These are phyloP conservation scores for Sacculina carcini DNA, from an alignment of 2,888 invertebrate genomes.

Conservation along the genomic window DNA sequence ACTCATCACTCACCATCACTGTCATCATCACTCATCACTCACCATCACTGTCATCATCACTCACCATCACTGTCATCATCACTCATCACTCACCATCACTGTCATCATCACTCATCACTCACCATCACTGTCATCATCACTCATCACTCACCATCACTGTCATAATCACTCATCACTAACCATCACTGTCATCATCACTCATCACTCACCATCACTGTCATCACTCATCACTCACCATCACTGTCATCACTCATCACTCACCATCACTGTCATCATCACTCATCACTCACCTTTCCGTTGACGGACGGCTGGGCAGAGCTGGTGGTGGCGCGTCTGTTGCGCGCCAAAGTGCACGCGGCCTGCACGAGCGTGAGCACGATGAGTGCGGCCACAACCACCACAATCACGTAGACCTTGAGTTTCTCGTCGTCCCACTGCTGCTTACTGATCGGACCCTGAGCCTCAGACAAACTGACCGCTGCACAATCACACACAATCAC, in stretches of 20 bases:
- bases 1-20: too few species aligned
- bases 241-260: background rate
- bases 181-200: too few species aligned
- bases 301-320: conserved; percentile 12
- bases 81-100: too few species aligned
- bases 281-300: conserved; percentile 11
- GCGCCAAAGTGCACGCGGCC: conserved; percentile 54
- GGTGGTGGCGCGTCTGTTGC: conserved; percentile 22
- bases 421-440: conserved; percentile 16
- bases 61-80: too few species aligned
- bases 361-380: conserved; percentile 52
- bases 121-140: too few species aligned
- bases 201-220: too few species aligned
- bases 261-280: too few species aligned
- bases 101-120: too few species aligned
- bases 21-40: too few species aligned
- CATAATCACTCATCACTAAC: too few species aligned
- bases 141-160: too few species aligned
- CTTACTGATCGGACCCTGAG: conserved; percentile 33
- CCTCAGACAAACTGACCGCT: background rate
- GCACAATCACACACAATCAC: background rate
- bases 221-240: background rate
- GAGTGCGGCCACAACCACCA: conserved; percentile 52
- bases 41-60: too few species aligned
- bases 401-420: conserved; percentile 50